A percentile compares a stretch with the other conserved stretches of the same genome.
Conservation (phyloP, 2,113 vertebrate genomes). For the Eublepharis macularius region DNA sequence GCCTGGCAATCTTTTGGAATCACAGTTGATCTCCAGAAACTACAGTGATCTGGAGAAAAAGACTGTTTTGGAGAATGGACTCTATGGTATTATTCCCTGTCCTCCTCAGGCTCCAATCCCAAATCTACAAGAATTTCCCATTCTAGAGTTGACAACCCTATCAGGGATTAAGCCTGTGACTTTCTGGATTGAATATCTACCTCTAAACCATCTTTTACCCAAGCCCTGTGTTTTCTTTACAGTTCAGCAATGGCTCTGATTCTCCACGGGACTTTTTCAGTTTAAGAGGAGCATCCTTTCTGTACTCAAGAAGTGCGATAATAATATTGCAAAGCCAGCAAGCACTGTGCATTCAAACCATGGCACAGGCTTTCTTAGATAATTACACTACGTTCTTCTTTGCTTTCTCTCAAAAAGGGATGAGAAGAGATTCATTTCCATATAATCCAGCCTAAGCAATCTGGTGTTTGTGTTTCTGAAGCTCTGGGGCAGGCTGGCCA, state of each 20-base stretch:
- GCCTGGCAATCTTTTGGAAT: too few species aligned
- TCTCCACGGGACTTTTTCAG: background rate
- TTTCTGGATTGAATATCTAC: too few species aligned
- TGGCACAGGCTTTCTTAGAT: background rate
- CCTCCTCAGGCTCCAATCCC: too few species aligned
- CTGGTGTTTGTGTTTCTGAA: constrained; percentile 7
- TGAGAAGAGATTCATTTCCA: background rate
- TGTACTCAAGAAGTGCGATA: background rate
- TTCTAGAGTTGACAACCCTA: too few species aligned
- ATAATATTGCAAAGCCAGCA: background rate
- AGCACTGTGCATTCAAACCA: background rate
- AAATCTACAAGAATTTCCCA: too few species aligned
- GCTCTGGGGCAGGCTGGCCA: too few species aligned
- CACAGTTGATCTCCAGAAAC: too few species aligned
- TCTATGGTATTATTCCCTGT: too few species aligned
- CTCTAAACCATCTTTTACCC: background rate
- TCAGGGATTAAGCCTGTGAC: too few species aligned
- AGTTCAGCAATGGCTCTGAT: fast-evolving
- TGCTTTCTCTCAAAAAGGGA: background rate
- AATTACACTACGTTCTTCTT: background rate
- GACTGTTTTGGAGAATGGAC: too few species aligned
- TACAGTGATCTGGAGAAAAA: too few species aligned
- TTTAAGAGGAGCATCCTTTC: background rate
- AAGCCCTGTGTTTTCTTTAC: background rate
- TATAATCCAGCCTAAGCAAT: background rate